Percentiles rank a stretch among this genome's conserved stretches.
Evolutionary conservation across 2,797 vertebrate genomes (phyloP).

Genomic region (Australoheros facetus): DNA sequence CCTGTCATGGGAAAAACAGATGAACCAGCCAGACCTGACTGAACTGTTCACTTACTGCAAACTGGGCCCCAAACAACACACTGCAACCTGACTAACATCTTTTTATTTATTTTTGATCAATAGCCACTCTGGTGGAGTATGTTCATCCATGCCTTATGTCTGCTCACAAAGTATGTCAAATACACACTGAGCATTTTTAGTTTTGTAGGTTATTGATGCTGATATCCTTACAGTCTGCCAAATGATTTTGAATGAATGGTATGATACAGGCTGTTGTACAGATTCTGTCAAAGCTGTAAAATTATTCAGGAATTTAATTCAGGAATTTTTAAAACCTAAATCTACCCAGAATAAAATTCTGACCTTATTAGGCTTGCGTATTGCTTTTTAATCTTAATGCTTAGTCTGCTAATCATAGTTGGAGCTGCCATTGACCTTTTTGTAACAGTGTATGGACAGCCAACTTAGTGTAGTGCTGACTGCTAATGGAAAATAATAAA

Average conservation of each 20-base stretch:
- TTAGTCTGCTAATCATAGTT: not conserved
- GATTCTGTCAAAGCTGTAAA: not conserved
- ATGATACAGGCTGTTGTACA: not conserved
- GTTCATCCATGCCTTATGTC: slow-evolving; percentile 22
- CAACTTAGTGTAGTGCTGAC: not conserved
- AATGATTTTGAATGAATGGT: not conserved
- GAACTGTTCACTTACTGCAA: slow-evolving; percentile 70
- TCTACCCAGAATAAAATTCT: not conserved
- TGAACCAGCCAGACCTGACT: slow-evolving; percentile 75
- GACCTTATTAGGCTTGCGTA: not conserved
- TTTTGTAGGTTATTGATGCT: slow-evolving; percentile 3
- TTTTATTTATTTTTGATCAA: slow-evolving; percentile 42
- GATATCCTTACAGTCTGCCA: not conserved
- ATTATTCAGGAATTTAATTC: not conserved
- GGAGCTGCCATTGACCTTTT: not conserved
- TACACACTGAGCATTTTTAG: not conserved
- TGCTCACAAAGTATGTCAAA: slow-evolving; percentile 18
- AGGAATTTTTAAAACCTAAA: not conserved
- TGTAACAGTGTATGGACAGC: rapidly evolving
- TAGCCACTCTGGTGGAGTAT: slow-evolving; percentile 8
- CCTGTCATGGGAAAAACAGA: slow-evolving; percentile 75
- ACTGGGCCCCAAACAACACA: slow-evolving; percentile 38
- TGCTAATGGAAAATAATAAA: not conserved
- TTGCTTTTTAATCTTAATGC: not conserved
- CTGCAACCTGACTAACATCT: slow-evolving; percentile 32